A percentile compares a stretch with the other conserved stretches of the same genome.
Conservation (phyloP, 2,797 vertebrate species). For the Neosalanx taihuensis region DNA sequence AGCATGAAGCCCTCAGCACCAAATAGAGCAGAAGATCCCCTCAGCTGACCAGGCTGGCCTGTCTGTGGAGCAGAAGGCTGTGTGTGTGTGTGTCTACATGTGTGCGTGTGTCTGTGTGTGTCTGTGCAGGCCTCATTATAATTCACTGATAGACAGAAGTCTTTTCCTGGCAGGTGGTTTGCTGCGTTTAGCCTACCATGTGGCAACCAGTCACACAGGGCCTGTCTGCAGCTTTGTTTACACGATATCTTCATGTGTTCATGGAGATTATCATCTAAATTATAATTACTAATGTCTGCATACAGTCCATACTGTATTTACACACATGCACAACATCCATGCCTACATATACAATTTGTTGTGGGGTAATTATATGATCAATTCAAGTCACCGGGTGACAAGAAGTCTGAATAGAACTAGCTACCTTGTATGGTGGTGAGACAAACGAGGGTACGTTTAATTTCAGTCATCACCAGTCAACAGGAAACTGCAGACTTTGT, state of each 20-base stretch:
- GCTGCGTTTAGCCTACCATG: conserved; percentile 36
- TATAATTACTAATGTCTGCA: too few species aligned
- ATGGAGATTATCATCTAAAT: neutral
- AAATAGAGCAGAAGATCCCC: conserved; percentile 53
- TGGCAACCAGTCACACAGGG: conserved; percentile 23
- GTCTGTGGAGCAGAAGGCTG: conserved; percentile 30
- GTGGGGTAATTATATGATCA: neutral
- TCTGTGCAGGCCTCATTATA: conserved; percentile 9
- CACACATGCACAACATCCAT: neutral
- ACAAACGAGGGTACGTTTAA: neutral
- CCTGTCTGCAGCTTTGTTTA: conserved; percentile 37
- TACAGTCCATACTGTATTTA: too few species aligned
- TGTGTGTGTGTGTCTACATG: conserved; percentile 19
- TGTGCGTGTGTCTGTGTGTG: conserved; percentile 9
- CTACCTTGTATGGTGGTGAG: neutral
- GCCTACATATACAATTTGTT: neutral
- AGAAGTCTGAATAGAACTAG: neutral
- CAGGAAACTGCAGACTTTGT: conserved; percentile 4
- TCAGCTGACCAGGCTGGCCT: conserved; percentile 46
- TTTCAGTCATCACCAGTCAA: neutral
- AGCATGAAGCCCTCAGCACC: conserved; percentile 44
- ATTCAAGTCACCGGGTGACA: too few species aligned
- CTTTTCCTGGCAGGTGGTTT: conserved; percentile 59
- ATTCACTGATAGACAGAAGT: conserved; percentile 30
- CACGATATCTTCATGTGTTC: neutral